Base-by-base conservation (phyloP, 2,113 vertebrate species). In the Emberiza fucata region DNA sequence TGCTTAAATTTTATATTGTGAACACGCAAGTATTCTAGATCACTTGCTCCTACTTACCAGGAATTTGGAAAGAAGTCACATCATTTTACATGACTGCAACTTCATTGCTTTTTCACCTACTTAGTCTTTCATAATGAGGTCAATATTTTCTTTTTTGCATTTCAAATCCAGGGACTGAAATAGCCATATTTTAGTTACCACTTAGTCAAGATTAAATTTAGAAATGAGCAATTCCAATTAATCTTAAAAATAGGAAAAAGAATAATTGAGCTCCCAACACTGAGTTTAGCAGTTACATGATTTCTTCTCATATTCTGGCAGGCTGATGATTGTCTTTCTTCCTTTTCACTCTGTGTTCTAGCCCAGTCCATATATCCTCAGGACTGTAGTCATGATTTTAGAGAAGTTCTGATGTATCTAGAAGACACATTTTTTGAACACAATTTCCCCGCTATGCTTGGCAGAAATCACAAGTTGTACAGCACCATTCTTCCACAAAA, bases 101-200 rank as follows among this genome's bases (percentile, higher is more conserved):
- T 64, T 56, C 18, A 57, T 64, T 83, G 71, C 56, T 80, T 93
- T 92, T 81, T 77, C 53, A 91, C 23, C 31, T 61, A 79, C 66
- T 93, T 64, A 72, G 48, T 94, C 66, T 85, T 80, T 88, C 56
- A 91, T 81, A 86, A 93, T 94, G 71, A 93, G 79, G 50, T 81
- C 47, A 92, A 92, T 83, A 73, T 88, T 93, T 91, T 95, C 91
- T 59, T n/a, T 23, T 90, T 77, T 85, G 50, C 33, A 35, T 92
- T 90, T 80, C 45, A 59, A 54, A 80, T 66, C 45, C 51, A 81
- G 45, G 15, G 39, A 73, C 50, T 28, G 18, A 94, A 88, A 83
- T n/a, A 93, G 54, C 9, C 31, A 5, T n/a, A 64, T 66, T 92
- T 92, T 83, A 90, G 45, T 77, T 86, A 83, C 25, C 25, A 77